These are phyloP conservation scores for Todiramphus chloris DNA, from an alignment of 2,113 vertebrate genomes.

Conservation along the genomic window DNA sequence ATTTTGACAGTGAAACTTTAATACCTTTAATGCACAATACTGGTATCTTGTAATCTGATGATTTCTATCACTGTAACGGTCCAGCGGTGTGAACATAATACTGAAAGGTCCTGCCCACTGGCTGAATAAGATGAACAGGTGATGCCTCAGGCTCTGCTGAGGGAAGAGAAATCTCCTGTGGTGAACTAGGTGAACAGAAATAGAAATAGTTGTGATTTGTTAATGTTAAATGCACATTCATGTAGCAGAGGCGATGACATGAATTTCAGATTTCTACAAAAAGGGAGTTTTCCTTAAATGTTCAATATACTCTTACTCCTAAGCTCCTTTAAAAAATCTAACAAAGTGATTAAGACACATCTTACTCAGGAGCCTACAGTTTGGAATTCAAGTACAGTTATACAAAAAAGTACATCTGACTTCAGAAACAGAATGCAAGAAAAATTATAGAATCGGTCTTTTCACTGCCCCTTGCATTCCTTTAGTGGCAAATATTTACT, in stretches of 20 bases:
- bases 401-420: neutral
- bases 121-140: slow-evolving; percentile 98
- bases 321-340: neutral
- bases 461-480: neutral
- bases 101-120: slow-evolving; percentile 99
- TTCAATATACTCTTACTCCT: neutral
- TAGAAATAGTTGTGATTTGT: neutral
- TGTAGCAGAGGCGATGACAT: neutral
- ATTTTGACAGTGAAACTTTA: neutral
- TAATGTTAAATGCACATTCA: neutral
- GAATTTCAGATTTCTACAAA: neutral
- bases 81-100: slow-evolving; percentile 97
- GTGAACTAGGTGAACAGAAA: slow-evolving; percentile 83
- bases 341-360: neutral
- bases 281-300: neutral
- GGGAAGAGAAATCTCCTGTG: slow-evolving; percentile 97
- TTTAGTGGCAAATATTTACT: neutral
- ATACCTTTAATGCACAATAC: slow-evolving; percentile 95
- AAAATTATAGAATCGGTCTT: neutral
- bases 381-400: neutral
- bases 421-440: neutral
- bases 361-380: neutral
- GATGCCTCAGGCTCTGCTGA: slow-evolving; percentile 96
- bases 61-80: slow-evolving; percentile 96
- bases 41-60: slow-evolving; percentile 99